A percentile compares a stretch with the other conserved stretches of the same genome.
Conservation (phyloP, 2,113 vertebrate species). For the Eudyptes chrysolophus region DNA sequence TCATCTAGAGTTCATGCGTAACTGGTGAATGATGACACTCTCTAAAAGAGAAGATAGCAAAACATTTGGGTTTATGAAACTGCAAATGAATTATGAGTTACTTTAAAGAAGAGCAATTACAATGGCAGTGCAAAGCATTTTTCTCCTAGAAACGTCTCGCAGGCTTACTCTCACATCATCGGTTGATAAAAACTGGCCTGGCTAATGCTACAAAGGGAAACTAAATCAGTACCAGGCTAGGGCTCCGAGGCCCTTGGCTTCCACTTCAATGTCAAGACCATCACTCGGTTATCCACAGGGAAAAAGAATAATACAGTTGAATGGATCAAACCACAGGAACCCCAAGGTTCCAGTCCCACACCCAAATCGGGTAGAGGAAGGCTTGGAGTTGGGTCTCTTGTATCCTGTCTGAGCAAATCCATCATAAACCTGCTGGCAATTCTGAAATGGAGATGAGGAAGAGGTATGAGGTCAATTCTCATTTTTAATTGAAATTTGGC, state of each 20-base stretch:
- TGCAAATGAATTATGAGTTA: background rate
- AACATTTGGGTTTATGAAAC: conserved; percentile 18
- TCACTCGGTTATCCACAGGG: background rate
- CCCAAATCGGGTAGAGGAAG: background rate
- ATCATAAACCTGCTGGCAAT: background rate
- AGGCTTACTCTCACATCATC: background rate
- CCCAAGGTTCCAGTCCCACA: background rate
- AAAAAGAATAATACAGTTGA: background rate
- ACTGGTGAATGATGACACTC: conserved; percentile 85
- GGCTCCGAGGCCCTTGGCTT: background rate
- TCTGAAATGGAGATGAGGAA: background rate
- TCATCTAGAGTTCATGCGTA: conserved; percentile 84
- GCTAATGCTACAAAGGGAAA: background rate
- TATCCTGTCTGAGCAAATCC: background rate
- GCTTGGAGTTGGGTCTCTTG: background rate
- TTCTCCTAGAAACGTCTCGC: background rate
- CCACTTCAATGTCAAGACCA: background rate
- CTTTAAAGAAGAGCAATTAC: background rate
- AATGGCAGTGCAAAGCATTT: background rate
- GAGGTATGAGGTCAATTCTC: background rate
- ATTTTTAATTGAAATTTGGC: background rate
- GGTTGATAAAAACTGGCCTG: background rate
- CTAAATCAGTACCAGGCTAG: background rate
- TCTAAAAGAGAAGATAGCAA: conserved; percentile 78
- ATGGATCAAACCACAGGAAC: background rate